Percentiles rank a stretch among this genome's conserved stretches.
phyloP scores from a whole-genome alignment of 2,797 vertebrate genomes.

The Sebastes aleutianus region DNA sequence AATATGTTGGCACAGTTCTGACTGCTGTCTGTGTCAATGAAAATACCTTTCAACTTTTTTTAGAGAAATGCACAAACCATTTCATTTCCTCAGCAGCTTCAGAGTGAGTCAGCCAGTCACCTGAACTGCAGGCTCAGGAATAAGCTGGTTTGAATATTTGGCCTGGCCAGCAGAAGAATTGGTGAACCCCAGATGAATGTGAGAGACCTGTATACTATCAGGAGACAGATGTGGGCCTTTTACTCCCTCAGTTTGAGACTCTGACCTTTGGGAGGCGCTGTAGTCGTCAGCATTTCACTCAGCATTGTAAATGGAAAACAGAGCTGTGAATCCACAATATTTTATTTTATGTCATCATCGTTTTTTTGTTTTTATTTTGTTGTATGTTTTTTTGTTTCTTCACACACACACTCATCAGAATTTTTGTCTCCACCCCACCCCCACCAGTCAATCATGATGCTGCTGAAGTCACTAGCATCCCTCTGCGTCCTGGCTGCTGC shows the following conservation, averaged over 20 bases:
- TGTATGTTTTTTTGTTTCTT: too few relatives aligned
- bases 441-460: constrained; percentile 49
- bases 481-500: constrained; percentile 52
- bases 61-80: not conserved
- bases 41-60: not conserved
- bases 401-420: too few relatives aligned
- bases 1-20: not conserved
- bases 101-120: not conserved
- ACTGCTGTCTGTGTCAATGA: not conserved
- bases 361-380: not conserved
- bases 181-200: not conserved
- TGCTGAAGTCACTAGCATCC: constrained; percentile 51
- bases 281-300: not conserved
- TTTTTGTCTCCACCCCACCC: too few relatives aligned
- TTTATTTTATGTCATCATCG: rapidly evolving
- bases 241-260: not conserved
- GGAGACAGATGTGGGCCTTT: not conserved
- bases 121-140: not conserved
- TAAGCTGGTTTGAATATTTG: not conserved
- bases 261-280: not conserved
- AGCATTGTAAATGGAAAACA: not conserved
- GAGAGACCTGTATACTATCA: not conserved
- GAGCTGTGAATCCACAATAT: not conserved
- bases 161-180: not conserved
- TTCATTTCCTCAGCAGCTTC: not conserved